Percentiles rank a stretch among this genome's conserved stretches.
phyloP scores from a whole-genome alignment of 1,140 invertebrate species.

The Phocides pigmalion region DNA sequence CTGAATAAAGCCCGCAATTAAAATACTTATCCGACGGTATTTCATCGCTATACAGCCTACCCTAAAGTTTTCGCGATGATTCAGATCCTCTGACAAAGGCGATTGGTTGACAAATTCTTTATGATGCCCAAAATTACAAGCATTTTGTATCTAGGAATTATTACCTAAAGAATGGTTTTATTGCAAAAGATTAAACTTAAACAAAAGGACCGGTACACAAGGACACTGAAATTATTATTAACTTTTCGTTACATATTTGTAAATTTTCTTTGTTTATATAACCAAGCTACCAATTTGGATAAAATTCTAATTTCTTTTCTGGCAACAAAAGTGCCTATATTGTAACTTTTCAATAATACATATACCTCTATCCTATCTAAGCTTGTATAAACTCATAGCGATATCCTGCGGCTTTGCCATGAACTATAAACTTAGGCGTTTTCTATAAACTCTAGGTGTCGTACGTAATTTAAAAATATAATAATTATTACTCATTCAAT shows the following conservation, averaged over 20 bases:
- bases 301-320: not conserved
- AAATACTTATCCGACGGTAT: conserved; percentile 64
- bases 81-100: conserved; percentile 13
- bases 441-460: no score
- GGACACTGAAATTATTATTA: not conserved
- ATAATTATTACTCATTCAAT: no score
- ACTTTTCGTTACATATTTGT: not conserved
- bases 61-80: conserved; percentile 37
- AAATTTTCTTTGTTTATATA: not conserved
- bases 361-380: no score
- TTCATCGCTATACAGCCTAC: conserved; percentile 41
- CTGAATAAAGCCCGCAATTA: conserved; percentile 64
- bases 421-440: no score
- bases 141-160: conserved; percentile 4
- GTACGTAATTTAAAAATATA: no score
- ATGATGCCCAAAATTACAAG: conserved; percentile 1
- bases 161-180: conserved; percentile 9
- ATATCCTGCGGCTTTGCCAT: no score
- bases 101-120: conserved; percentile 9
- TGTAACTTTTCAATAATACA: no score
- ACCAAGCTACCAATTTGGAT: not conserved
- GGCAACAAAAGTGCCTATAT: no score
- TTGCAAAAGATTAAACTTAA: not conserved
- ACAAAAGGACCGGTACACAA: not conserved
- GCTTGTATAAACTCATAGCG: no score